These are phyloP conservation scores for Sphinx pinastri DNA, from an alignment of 2,888 invertebrate species.

Conservation along the genomic window DNA sequence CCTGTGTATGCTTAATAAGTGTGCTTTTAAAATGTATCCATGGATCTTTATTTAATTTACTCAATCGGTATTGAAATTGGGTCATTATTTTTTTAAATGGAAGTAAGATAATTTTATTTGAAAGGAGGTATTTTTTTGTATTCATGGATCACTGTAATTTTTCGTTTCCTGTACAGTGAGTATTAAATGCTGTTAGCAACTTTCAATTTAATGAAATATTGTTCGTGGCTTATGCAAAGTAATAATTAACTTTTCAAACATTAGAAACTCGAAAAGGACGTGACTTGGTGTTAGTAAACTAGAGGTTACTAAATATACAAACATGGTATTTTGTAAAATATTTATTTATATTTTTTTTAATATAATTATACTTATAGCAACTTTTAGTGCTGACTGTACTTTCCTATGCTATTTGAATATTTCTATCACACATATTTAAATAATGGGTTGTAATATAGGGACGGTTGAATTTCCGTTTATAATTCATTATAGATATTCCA, in stretches of 20 bases:
- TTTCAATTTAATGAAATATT: background rate
- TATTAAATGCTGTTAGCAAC: background rate
- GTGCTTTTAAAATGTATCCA: background rate
- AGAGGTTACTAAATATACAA: too few species aligned
- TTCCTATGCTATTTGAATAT: background rate
- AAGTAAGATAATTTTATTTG: background rate
- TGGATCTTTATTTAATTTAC: background rate
- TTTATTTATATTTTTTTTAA: background rate
- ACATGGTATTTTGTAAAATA: too few species aligned
- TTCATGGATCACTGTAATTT: background rate
- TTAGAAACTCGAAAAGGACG: background rate
- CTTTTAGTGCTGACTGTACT: background rate
- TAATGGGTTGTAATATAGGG: background rate
- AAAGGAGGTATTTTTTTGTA: background rate
- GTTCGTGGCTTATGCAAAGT: too few species aligned
- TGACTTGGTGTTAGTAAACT: too few species aligned
- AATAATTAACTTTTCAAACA: background rate
- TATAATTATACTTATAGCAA: background rate
- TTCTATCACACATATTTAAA: background rate
- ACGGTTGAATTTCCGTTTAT: background rate
- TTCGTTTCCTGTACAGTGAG: background rate
- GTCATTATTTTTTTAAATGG: background rate
- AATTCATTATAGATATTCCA: conserved; percentile 2
- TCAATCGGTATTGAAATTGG: background rate
- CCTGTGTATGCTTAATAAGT: background rate